A percentile compares a stretch with the other conserved stretches of the same genome.
Conservation (phyloP, 2,888 invertebrate genomes). For the Tridacna gigas region DNA sequence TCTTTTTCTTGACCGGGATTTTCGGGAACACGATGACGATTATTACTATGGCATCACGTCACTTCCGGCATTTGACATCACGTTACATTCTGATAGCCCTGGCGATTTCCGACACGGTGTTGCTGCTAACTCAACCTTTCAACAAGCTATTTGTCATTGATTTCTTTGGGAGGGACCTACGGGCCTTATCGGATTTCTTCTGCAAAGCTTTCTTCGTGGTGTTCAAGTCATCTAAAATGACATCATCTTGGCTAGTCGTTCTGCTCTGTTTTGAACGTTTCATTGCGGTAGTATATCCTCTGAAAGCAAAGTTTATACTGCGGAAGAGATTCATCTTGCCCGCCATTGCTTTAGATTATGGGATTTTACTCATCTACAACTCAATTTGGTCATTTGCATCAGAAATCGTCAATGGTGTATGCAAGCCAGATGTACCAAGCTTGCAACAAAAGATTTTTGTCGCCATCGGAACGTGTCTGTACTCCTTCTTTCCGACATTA, state of each 20-base stretch:
- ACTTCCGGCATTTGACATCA: conserved; percentile 62
- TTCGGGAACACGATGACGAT: conserved; percentile 70
- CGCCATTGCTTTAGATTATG: conserved; percentile 54
- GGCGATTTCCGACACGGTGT: conserved; percentile 68
- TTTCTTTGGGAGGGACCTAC: conserved; percentile 65
- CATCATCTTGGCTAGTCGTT: conserved; percentile 75
- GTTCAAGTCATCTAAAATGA: conserved; percentile 71
- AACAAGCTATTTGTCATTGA: conserved; percentile 70
- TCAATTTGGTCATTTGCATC: conserved; percentile 68
- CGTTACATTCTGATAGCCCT: conserved; percentile 69
- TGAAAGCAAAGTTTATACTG: conserved; percentile 65
- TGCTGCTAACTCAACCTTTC: conserved; percentile 70
- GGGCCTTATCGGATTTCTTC: conserved; percentile 64
- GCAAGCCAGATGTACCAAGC: conserved; percentile 59
- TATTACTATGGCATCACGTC: conserved; percentile 63
- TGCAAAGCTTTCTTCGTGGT: conserved; percentile 73
- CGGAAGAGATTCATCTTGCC: conserved; percentile 57
- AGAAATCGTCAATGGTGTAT: conserved; percentile 60
- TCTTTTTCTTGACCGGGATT: conserved; percentile 65
- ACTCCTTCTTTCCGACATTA: conserved; percentile 66
- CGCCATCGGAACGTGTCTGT: conserved; percentile 61
- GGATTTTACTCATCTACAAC: conserved; percentile 62
- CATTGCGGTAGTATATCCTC: conserved; percentile 70
- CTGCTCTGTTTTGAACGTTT: conserved; percentile 71
- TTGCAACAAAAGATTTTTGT: conserved; percentile 51